Base-by-base conservation (phyloP, 2,797 vertebrate species). In the Myotis planiceps region DNA sequence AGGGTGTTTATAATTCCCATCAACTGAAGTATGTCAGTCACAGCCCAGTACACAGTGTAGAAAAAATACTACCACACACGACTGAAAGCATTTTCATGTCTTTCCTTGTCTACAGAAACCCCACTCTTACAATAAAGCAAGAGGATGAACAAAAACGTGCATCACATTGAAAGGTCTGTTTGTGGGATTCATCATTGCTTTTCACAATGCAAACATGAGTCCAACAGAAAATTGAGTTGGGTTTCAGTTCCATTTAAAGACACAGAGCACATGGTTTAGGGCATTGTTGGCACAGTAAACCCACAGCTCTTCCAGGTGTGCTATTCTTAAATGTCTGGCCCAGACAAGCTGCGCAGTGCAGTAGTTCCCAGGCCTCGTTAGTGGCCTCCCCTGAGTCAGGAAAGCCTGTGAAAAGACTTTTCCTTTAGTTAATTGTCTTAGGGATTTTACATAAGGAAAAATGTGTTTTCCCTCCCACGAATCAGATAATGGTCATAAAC, bases 11-110 rank as follows among this genome's bases (percentile, higher is more conserved):
- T 60, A 96, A 96, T 71, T 84, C 32, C 92, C 65, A 34, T 78
- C 32, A 80, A 96, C 60, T 68, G 51, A 92, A 91, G 12, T 60
- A 51, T 90, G 71, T 92, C 89, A 92, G 78, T 92, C 90, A 93
- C 37, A 96, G n/a, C 68, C 74, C 82, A 63, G 60, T 68, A 78
- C 47, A 76, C 34, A 66, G 32, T 19, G 2, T 27, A 45, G 21
- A 93, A 88, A 45, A 88, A 82, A 82, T 21, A 75, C 32, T 78
- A 49, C 3, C 23, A 51, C 88, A 69, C 53, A 81, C 1, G 9
- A 86, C 6, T 71, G 78, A 80, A 80, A 47, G 74, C 8, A 84
- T 87, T 72, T 88, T n/a, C 5, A 49, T 45, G 49, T 80, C 79
- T 93, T 85, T 45, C 42, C 10, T 82, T 88, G 63, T 53, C 42